Evolutionary conservation across 1,140 invertebrate species (phyloP).

Genomic region (Drosophila serrata): DNA sequence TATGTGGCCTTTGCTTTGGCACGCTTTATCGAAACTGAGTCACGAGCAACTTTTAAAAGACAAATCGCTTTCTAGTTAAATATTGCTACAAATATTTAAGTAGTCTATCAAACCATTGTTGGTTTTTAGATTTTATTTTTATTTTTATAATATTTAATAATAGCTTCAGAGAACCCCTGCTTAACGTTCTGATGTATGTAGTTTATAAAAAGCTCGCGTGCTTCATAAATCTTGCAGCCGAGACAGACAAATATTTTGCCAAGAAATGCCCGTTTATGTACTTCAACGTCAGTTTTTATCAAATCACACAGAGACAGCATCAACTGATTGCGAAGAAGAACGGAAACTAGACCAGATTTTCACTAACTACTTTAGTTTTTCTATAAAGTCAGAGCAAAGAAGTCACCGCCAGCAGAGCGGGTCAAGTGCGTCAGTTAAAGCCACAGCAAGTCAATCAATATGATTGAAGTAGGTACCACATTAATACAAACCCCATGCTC

Average conservation of each 20-base stretch:
- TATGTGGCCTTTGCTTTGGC: conserved; percentile 1
- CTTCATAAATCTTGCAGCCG: conserved; percentile 31
- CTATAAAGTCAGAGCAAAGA: conserved; percentile 13
- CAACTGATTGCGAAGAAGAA: conserved; percentile 20
- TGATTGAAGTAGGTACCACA: conserved; percentile 55
- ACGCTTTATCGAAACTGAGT: conserved; percentile 19
- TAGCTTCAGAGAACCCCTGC: no score
- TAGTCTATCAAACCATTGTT: background rate
- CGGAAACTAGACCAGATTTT: background rate
- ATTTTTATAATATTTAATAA: background rate
- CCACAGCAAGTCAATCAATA: conserved; percentile 31
- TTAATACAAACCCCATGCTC: background rate
- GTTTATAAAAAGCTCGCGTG: conserved; percentile 37
- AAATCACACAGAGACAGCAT: conserved; percentile 31
- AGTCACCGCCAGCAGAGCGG: conserved; percentile 12
- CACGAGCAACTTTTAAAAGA: conserved; percentile 14
- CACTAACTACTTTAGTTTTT: conserved; percentile 19
- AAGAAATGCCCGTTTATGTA: conserved; percentile 46
- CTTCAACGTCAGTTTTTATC: conserved; percentile 50
- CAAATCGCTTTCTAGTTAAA: conserved; percentile 19
- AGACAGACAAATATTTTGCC: conserved; percentile 47
- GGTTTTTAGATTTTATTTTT: background rate
- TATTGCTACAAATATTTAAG: conserved; percentile 4
- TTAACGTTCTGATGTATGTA: conserved; percentile 23
- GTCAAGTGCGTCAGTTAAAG: conserved; percentile 8